Base-by-base conservation (phyloP, 2,888 invertebrate genomes). In the Scaptomyza parva region DNA sequence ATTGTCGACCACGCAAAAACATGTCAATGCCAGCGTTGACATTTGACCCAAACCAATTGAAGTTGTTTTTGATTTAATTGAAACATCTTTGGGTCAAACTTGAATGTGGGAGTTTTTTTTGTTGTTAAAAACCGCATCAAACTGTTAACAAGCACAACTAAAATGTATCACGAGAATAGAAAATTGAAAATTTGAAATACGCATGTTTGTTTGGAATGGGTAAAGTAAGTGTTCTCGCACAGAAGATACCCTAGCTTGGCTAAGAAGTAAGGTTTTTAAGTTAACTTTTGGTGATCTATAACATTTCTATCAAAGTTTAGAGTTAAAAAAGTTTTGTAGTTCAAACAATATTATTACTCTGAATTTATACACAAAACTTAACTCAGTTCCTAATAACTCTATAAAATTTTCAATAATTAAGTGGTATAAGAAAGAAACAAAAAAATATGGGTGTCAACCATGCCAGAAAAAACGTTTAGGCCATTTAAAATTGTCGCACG, bases 401-500 rank as follows among this genome's bases (percentile, higher is more conserved):
- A 30, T 11, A 14, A 7, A 11, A 22, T 30, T 6, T 9, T 18
- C 0, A n/a, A 18, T 12, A 11, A 1, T 11, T 22, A 37, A 35
- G 45, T 35, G 40, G 59, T 45, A 67, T 44, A 39, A 30, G 43
- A 44, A 39, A 30, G 43, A 44, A 51, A 28, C 12, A 51, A 54
- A 54, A 60, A 41, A 70, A 53, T n/a, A n/a, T 82, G 84, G 88
- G 81, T 86, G 83, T 83, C 62, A 71, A 65, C 76, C 55, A 51
- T 60, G 61, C 52, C 45, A 44, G 44, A 52, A 62, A 59, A 60
- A 76, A 64, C 76, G 70, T 73, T 83, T 76, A 64, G 70, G 75
- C 70, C 70, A 86, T 68, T 86, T 67, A 82, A 84, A 78, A 76
- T 78, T 83, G 82, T 87, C 71, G 87, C 78, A 45, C 66, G 48